A percentile compares a stretch with the other conserved stretches of the same genome.
These are phyloP conservation scores for Tridacna crocea DNA, from an alignment of 2,888 invertebrate genomes.

Conservation along the genomic window DNA sequence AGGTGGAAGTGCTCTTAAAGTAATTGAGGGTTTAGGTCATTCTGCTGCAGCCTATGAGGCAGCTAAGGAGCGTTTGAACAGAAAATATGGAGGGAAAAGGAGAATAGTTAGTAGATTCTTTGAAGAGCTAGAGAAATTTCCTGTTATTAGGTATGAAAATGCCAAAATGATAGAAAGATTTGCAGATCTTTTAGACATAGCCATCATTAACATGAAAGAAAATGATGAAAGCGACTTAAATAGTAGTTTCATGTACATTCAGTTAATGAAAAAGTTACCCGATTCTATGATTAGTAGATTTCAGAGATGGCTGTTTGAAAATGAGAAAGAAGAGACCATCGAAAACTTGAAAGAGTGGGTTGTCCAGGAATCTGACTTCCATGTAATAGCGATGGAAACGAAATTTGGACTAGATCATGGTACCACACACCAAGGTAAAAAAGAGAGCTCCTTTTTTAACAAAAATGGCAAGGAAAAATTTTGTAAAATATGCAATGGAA, in stretches of 20 bases:
- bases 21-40: too few species aligned
- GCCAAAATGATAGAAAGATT: conserved; percentile 15
- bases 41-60: too few species aligned
- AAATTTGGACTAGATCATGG: conserved; percentile 10
- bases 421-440: not conserved
- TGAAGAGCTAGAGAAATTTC: too few species aligned
- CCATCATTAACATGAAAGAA: conserved; percentile 14
- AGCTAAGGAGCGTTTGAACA: too few species aligned
- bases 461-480: not conserved
- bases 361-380: conserved; percentile 30
- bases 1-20: too few species aligned
- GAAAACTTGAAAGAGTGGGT: too few species aligned
- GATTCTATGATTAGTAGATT: conserved; percentile 34
- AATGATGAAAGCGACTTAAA: conserved; percentile 1
- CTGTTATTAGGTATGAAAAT: too few species aligned
- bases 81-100: too few species aligned
- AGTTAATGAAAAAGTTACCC: conserved; percentile 28
- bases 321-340: conserved; percentile 20
- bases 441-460: not conserved
- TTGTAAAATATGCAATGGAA: conserved; percentile 21
- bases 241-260: conserved; percentile 14
- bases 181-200: conserved; percentile 21
- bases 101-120: too few species aligned
- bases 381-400: conserved; percentile 24
- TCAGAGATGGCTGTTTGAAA: conserved; percentile 36